These are phyloP conservation scores for Connochaetes taurinus DNA, from an alignment of 2,113 vertebrate species.

Conservation along the genomic window DNA sequence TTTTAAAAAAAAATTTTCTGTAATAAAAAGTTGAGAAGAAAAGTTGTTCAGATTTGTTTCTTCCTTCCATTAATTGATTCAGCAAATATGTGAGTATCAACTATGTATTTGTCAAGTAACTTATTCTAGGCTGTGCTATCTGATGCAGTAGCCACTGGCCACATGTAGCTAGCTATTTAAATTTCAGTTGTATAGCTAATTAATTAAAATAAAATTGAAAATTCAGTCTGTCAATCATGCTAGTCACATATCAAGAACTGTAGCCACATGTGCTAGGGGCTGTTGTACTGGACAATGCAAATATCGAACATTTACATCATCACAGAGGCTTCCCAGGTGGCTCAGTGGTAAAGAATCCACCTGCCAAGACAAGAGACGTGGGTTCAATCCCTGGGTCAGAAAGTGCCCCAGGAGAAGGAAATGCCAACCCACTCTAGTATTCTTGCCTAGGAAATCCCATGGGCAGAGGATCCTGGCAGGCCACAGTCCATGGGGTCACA, in stretches of 20 bases:
- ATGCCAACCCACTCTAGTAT: background rate
- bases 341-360: background rate
- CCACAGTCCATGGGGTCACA: background rate
- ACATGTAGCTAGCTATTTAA: background rate
- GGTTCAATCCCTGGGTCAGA: background rate
- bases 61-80: background rate
- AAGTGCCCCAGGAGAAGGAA: background rate
- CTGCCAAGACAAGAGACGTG: background rate
- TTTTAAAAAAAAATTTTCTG: background rate
- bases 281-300: background rate
- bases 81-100: background rate
- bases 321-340: background rate
- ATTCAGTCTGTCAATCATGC: background rate
- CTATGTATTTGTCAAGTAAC: background rate
- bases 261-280: background rate
- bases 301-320: background rate
- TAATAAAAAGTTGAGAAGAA: background rate
- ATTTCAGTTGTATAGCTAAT: background rate
- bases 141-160: background rate
- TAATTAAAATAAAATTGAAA: background rate
- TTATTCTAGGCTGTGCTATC: background rate
- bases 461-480: background rate
- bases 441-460: background rate
- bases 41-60: slow-evolving; percentile 24
- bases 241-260: background rate